Evolutionary conservation across 2,797 vertebrate genomes (phyloP).

Genomic region (Perodicticus potto): DNA sequence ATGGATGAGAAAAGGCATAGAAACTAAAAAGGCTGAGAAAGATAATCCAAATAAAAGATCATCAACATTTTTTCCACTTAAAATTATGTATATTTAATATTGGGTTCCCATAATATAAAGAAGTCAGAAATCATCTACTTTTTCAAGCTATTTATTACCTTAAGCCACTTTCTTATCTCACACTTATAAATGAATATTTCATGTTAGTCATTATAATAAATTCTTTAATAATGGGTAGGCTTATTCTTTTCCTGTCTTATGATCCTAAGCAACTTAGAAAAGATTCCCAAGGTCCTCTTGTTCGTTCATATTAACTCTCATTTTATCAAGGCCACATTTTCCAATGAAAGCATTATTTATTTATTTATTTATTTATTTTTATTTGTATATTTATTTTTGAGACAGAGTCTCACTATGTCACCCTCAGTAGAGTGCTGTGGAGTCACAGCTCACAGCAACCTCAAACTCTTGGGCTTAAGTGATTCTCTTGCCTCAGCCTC

Average conservation of each 20-base stretch:
- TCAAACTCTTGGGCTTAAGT: too few species aligned
- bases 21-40: not conserved
- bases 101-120: not conserved
- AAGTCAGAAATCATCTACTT: conserved; percentile 33
- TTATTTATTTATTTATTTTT: not conserved
- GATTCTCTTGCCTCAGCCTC: too few species aligned
- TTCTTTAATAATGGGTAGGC: not conserved
- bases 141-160: not conserved
- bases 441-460: too few species aligned
- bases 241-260: conserved; percentile 29
- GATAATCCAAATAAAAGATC: conserved; percentile 19
- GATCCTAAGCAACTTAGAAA: conserved; percentile 17
- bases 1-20: not conserved
- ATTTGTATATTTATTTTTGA: too few species aligned
- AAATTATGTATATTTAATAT: not conserved
- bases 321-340: not conserved
- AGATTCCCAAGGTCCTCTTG: not conserved
- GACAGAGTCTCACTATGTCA: too few species aligned
- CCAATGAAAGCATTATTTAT: not conserved
- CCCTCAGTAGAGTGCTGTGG: too few species aligned
- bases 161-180: not conserved
- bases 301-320: not conserved
- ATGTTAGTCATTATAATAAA: not conserved
- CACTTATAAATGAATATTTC: conserved; percentile 45
- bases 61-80: not conserved